Conservation (phyloP, 2,113 vertebrate species). For the Rhodinocichla rosea region DNA sequence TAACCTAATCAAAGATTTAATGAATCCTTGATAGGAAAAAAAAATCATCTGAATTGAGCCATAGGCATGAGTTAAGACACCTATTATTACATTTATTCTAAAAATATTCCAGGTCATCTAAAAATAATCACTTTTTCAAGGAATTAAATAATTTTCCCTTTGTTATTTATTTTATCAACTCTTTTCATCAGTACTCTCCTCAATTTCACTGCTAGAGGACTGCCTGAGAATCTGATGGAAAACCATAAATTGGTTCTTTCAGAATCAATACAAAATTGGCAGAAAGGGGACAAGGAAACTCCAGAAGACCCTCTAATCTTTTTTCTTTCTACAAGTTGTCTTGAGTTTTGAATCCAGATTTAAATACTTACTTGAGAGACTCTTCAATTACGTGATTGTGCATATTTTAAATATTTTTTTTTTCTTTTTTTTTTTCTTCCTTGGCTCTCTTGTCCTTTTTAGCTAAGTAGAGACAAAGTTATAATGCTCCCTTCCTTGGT, state of each 20-base stretch:
- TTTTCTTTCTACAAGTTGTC: background rate
- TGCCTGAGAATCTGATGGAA: background rate
- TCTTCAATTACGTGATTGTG: background rate
- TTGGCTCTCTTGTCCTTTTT: background rate
- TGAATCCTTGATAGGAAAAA: background rate
- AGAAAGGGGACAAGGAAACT: background rate
- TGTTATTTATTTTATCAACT: background rate
- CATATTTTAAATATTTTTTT: background rate
- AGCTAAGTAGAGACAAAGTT: background rate
- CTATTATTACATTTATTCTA: background rate
- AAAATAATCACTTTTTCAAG: background rate
- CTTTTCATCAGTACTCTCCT: background rate
- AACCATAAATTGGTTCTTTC: background rate
- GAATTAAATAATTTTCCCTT: background rate
- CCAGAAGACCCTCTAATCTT: background rate
- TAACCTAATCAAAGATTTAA: background rate
- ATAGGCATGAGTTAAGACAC: background rate
- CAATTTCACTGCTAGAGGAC: background rate
- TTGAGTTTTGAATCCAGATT: background rate
- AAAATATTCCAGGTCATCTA: background rate
- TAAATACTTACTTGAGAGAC: background rate
- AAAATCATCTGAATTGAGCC: background rate
- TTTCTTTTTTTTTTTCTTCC: background rate
- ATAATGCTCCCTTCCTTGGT: rapidly evolving
- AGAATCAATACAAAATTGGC: background rate